A percentile compares a stretch with the other conserved stretches of the same genome.
These are phyloP conservation scores for Odontothrips loti DNA, from an alignment of 2,888 invertebrate genomes.

Conservation along the genomic window DNA sequence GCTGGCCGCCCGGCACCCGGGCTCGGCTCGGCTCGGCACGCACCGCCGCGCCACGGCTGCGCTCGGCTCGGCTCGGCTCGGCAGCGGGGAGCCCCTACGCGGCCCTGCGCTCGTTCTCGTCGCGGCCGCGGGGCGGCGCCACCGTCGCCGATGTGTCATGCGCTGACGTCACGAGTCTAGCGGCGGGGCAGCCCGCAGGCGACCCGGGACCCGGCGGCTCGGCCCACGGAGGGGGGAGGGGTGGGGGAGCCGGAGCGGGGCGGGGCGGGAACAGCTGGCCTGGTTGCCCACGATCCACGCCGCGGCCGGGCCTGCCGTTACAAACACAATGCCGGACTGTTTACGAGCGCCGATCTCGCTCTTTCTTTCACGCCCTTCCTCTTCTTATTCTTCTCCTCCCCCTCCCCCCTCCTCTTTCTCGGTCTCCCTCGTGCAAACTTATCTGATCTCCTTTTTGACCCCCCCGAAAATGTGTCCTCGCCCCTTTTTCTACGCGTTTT, in stretches of 20 bases:
- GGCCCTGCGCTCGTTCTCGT: background rate
- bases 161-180: slow-evolving; percentile 14
- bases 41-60: background rate
- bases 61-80: background rate
- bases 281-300: background rate
- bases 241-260: background rate
- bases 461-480: background rate
- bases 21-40: background rate
- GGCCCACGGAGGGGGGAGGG: background rate
- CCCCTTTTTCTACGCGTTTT: background rate
- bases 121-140: background rate
- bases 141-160: slow-evolving; percentile 11
- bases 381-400: background rate
- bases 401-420: background rate
- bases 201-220: background rate
- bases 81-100: background rate
- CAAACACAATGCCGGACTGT: slow-evolving; percentile 13
- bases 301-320: background rate
- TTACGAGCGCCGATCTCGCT: background rate
- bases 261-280: background rate
- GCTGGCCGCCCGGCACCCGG: background rate
- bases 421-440: background rate
- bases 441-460: background rate
- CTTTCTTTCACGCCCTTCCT: background rate
- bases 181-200: slow-evolving; percentile 2